Percentiles rank a stretch among this genome's conserved stretches.
Conservation (phyloP, 1,140 invertebrate species). For the Formica selysi region DNA sequence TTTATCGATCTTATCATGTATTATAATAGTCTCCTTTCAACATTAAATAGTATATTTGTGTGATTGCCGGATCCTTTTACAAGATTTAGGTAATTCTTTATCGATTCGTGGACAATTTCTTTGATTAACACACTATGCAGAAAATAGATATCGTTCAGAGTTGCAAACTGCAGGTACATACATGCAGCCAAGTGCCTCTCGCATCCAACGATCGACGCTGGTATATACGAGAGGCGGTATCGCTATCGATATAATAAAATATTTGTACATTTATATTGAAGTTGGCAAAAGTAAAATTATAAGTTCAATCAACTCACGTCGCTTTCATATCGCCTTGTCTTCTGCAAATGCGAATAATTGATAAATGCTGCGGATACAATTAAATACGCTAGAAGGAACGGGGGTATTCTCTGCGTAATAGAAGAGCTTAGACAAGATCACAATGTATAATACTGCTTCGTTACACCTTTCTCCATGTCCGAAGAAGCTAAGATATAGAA, state of each 20-base stretch:
- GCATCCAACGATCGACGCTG: constrained; percentile 25
- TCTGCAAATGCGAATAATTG: not conserved
- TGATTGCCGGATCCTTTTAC: constrained; percentile 21
- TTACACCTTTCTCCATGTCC: constrained; percentile 66
- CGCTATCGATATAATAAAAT: constrained; percentile 32
- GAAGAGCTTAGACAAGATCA: constrained; percentile 76
- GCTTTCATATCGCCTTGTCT: not conserved
- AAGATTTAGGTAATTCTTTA: constrained; percentile 7
- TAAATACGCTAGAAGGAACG: constrained; percentile 26
- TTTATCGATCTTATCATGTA: constrained; percentile 29
- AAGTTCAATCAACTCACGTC: not conserved
- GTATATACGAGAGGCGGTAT: not conserved
- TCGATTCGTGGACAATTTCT: constrained; percentile 4
- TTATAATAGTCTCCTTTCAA: constrained; percentile 34
- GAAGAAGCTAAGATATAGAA: constrained; percentile 42
- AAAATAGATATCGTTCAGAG: constrained; percentile 42
- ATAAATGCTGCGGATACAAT: constrained; percentile 1
- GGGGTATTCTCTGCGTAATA: constrained; percentile 29
- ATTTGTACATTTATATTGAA: constrained; percentile 58
- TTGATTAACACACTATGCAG: constrained; percentile 27
- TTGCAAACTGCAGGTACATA: constrained; percentile 40
- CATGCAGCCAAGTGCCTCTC: not conserved
- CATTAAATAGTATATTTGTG: constrained; percentile 15
- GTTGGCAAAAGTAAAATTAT: constrained; percentile 33
- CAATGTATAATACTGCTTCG: constrained; percentile 83